Evolutionary conservation across 2,888 invertebrate species (phyloP), one percentile per base, ranked within the genome.

Genomic region (Trissolcus brochymenae): DNA sequence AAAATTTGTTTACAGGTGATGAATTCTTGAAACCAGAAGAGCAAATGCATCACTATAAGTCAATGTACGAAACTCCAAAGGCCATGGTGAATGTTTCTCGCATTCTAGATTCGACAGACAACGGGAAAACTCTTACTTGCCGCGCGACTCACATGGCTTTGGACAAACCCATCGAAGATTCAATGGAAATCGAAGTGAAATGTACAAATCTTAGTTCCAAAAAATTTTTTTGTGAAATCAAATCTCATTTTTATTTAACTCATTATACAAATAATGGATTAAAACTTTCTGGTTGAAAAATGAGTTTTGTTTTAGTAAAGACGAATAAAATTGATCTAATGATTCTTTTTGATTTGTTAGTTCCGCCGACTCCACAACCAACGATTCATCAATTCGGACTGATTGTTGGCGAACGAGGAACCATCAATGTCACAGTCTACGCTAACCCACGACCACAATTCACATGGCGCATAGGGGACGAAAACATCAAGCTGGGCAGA

Each of bases 371-470:
- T 35, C 91, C 91, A 0, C 91, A 92, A 11, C 89, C 90, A 0
- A 79, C 77, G 17, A 91, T 92, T 73, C 93, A 93, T 41, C 93
- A 93, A 68, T 95, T 95, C 86, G 95, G 95, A 0, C 92, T 94
- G 74, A 93, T 93, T 76, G 90, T 95, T 78, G 94, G 94, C 4
- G 91, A 92, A 49, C 92, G 92, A n/a, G 95, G 94, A 0, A 90
- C 91, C 2, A 92, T 96, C 61, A 93, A 93, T 79, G 92, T 95
- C n/a, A 93, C 93, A 0, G 91, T 95, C 25, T 90, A 93, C 3
- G 92, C 95, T 13, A 93, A 94, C 88, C 95, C 96, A 0, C 90
- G 90, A 59, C 95, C 95, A 0, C 84, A 83, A n/a, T 91, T 93
- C 41, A 91, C 92, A 80, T 96, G 95, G 95, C 90, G 90, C 6